These are phyloP conservation scores for Phoeniculus purpureus DNA, from an alignment of 2,797 vertebrate genomes.

Conservation along the genomic window DNA sequence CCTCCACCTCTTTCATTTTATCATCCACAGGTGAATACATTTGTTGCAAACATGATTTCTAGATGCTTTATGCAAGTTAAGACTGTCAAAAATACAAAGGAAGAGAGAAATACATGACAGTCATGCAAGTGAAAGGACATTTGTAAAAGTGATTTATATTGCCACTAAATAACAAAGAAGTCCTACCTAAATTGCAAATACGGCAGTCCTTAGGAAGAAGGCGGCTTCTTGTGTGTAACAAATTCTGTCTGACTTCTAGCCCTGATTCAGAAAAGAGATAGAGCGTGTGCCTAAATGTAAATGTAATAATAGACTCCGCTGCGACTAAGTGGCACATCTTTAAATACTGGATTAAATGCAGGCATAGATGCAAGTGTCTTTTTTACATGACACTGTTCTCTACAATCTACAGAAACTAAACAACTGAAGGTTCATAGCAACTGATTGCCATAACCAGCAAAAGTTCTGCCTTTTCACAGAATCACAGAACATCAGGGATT, in stretches of 20 bases:
- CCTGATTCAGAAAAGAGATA: constrained; percentile 11
- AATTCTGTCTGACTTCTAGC: not conserved
- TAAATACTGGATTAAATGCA: not conserved
- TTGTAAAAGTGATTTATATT: constrained; percentile 72
- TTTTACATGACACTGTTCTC: not conserved
- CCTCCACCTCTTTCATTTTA: constrained; percentile 67
- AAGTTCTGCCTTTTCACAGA: not conserved
- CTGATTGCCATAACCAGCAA: not conserved
- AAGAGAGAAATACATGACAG: constrained; percentile 60
- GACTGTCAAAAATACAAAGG: constrained; percentile 70
- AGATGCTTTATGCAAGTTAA: constrained; percentile 63
- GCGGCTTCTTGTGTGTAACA: not conserved
- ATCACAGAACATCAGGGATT: too few relatives aligned
- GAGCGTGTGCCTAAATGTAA: not conserved
- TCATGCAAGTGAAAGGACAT: constrained; percentile 65
- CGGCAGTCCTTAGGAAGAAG: constrained; percentile 6
- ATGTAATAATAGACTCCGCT: not conserved
- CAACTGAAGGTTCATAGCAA: not conserved
- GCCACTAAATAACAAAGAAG: constrained; percentile 63
- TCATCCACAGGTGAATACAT: constrained; percentile 70
- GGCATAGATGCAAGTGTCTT: not conserved
- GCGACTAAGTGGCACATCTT: not conserved
- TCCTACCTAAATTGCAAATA: constrained; percentile 62
- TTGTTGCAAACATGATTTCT: constrained; percentile 73
- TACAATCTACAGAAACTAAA: not conserved